Evolutionary conservation across 2,113 vertebrate species (phyloP).

Genomic region (Struthio camelus): DNA sequence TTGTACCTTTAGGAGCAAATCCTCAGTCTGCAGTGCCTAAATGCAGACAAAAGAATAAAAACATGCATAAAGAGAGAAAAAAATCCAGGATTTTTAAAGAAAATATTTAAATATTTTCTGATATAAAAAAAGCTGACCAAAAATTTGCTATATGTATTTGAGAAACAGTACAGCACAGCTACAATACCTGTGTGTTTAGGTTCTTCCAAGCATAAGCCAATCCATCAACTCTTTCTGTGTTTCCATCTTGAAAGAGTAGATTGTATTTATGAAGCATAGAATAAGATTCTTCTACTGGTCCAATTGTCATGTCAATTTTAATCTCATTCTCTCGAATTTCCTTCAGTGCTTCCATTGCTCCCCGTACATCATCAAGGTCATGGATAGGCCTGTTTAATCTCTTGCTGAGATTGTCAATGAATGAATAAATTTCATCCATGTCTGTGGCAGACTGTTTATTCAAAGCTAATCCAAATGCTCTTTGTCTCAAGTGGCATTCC

Average conservation of each 20-base stretch:
- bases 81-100: background rate
- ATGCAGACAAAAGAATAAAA: background rate
- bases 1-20: slow-evolving; percentile 78
- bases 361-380: slow-evolving; percentile 82
- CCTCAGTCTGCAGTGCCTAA: slow-evolving; percentile 79
- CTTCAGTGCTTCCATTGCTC: slow-evolving; percentile 77
- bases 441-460: slow-evolving; percentile 72
- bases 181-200: slow-evolving; percentile 76
- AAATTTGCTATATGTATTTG: background rate
- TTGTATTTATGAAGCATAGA: slow-evolving; percentile 79
- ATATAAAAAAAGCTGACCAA: background rate
- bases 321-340: slow-evolving; percentile 81
- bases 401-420: slow-evolving; percentile 78
- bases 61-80: background rate
- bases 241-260: slow-evolving; percentile 77
- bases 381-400: slow-evolving; percentile 77
- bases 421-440: slow-evolving; percentile 76
- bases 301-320: slow-evolving; percentile 75
- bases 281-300: slow-evolving; percentile 83
- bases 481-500: slow-evolving; percentile 80
- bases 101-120: background rate
- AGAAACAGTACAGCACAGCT: background rate
- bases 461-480: slow-evolving; percentile 77
- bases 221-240: slow-evolving; percentile 80
- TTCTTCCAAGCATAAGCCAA: slow-evolving; percentile 83